Percentiles rank a stretch among this genome's conserved stretches.
Evolutionary conservation across 2,888 invertebrate species (phyloP).

Genomic region (Morpho deidamia): DNA sequence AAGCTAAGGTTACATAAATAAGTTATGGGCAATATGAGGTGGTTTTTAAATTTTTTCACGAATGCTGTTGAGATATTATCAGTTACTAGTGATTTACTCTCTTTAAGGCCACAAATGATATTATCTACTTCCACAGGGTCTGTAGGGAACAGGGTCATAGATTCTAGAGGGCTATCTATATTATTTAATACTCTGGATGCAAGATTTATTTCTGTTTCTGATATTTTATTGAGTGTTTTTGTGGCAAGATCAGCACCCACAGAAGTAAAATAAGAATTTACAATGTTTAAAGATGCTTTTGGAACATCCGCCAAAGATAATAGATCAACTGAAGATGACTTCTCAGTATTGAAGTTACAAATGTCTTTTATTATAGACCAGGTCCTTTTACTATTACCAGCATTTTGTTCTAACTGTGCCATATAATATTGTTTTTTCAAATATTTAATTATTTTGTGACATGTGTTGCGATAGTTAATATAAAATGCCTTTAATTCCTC

Average conservation of each 20-base stretch:
- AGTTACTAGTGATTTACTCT: not conserved
- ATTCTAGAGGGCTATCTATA: not conserved
- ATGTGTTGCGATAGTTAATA: not conserved
- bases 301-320: not conserved
- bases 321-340: not conserved
- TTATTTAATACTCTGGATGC: not conserved
- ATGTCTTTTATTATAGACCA: constrained; percentile 4
- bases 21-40: not conserved
- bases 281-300: not conserved
- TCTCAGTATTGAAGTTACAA: not conserved
- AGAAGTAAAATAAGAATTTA: not conserved
- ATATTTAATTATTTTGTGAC: not conserved
- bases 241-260: not conserved
- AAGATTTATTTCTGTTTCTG: not conserved
- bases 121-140: not conserved
- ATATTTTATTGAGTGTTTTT: not conserved
- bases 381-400: not conserved
- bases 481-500: not conserved
- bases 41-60: not conserved
- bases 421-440: not conserved
- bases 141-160: not conserved
- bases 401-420: not conserved
- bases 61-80: not conserved
- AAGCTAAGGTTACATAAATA: not conserved
- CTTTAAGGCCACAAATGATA: not conserved